Evolutionary conservation across 2,113 vertebrate species (phyloP).

Genomic region (Hippocampus guttulatus): DNA sequence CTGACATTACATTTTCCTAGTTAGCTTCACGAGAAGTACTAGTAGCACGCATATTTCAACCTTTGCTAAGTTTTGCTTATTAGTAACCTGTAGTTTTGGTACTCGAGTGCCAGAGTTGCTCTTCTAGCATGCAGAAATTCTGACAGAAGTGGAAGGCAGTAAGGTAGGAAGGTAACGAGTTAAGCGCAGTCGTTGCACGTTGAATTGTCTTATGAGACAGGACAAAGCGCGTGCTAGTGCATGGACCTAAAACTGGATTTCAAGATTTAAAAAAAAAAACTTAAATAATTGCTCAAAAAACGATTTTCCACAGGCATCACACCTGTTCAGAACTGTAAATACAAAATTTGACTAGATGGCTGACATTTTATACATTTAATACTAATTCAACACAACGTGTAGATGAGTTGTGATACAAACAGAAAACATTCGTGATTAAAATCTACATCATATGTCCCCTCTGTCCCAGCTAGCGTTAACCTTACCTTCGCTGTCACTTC

Average conservation of each 20-base stretch:
- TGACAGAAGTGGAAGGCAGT: no score
- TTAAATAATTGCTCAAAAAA: not conserved
- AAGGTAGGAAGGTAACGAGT: no score
- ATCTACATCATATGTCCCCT: not conserved
- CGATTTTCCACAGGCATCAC: not conserved
- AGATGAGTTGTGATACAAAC: no score
- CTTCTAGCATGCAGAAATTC: no score
- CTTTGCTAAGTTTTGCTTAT: no score
- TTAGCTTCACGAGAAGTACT: not conserved
- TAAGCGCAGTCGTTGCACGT: no score
- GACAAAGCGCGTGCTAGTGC: no score
- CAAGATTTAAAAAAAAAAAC: no score
- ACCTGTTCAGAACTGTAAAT: not conserved
- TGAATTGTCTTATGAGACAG: no score
- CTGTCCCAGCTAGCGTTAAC: conserved; percentile 22
- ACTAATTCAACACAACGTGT: not conserved
- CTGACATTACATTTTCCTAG: not conserved
- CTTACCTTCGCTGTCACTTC: conserved; percentile 70
- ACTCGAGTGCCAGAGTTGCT: no score
- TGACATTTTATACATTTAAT: not conserved
- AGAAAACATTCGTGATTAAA: not conserved
- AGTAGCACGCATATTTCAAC: not conserved
- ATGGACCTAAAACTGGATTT: no score
- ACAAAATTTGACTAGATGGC: not conserved
- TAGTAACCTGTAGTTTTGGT: no score